A percentile compares a stretch with the other conserved stretches of the same genome.
phyloP scores from a whole-genome alignment of 2,888 invertebrate species.

The Brassicogethes aeneus region DNA sequence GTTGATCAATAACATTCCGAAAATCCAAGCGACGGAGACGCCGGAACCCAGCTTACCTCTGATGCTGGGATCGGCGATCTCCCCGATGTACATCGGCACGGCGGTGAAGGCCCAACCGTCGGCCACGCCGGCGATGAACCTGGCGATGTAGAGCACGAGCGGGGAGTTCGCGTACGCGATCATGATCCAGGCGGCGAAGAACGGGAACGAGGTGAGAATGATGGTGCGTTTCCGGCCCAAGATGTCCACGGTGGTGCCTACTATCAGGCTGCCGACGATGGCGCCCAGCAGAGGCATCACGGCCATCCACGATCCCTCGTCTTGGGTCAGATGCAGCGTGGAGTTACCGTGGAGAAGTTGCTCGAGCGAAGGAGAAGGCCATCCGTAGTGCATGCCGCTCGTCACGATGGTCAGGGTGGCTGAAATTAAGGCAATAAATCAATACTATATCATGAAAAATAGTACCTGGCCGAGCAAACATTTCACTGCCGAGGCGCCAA shows the following conservation, averaged over 20 bases:
- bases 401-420: slow-evolving; percentile 34
- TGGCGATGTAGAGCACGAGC: slow-evolving; percentile 44
- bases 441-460: not conserved
- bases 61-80: slow-evolving; percentile 48
- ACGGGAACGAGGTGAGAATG: slow-evolving; percentile 47
- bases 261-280: slow-evolving; percentile 51
- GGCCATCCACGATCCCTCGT: slow-evolving; percentile 55
- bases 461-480: not conserved
- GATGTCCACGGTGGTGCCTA: slow-evolving; percentile 56
- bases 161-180: slow-evolving; percentile 51
- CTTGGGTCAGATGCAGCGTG: slow-evolving; percentile 33
- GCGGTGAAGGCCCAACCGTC: slow-evolving; percentile 39
- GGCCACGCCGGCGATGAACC: slow-evolving; percentile 53
- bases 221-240: slow-evolving; percentile 58
- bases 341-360: slow-evolving; percentile 37
- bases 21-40: slow-evolving; percentile 47
- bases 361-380: slow-evolving; percentile 55
- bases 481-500: not conserved
- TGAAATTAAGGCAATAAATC: slow-evolving; percentile 24
- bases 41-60: slow-evolving; percentile 49
- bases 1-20: slow-evolving; percentile 47
- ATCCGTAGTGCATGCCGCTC: slow-evolving; percentile 44
- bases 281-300: slow-evolving; percentile 58
- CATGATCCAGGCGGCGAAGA: slow-evolving; percentile 54
- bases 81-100: slow-evolving; percentile 52